These are phyloP conservation scores for Margaritifera margaritifera DNA, from an alignment of 2,888 invertebrate genomes.

Conservation along the genomic window DNA sequence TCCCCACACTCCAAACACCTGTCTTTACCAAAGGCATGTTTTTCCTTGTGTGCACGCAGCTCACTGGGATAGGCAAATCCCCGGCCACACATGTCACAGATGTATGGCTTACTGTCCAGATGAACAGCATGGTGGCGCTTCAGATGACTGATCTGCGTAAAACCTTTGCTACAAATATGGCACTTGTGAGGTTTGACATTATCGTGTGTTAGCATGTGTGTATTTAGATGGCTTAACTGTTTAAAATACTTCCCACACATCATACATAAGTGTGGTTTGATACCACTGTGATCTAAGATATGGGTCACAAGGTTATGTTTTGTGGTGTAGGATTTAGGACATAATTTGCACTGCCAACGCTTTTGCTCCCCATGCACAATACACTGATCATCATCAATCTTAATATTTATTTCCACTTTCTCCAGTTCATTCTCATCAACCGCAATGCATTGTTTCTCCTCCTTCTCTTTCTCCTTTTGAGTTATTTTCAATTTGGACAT, in stretches of 20 bases:
- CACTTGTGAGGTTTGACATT: constrained; percentile 70
- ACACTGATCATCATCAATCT: constrained; percentile 68
- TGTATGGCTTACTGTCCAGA: constrained; percentile 60
- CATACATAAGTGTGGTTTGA: constrained; percentile 70
- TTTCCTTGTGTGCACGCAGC: constrained; percentile 64
- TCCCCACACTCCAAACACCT: constrained; percentile 58
- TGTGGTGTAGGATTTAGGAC: constrained; percentile 71
- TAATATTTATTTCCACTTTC: constrained; percentile 64
- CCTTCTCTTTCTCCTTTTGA: constrained; percentile 10
- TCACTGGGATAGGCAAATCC: constrained; percentile 69
- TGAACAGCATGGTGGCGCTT: constrained; percentile 71
- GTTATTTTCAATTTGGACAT: constrained; percentile 31
- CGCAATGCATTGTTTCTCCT: constrained; percentile 17
- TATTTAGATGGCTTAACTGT: constrained; percentile 70
- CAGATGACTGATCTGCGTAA: constrained; percentile 71
- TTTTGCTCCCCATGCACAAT: constrained; percentile 64
- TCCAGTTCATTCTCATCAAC: constrained; percentile 37
- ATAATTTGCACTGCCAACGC: constrained; percentile 70
- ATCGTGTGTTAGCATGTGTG: constrained; percentile 71
- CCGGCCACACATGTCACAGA: constrained; percentile 66
- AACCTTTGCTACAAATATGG: constrained; percentile 66
- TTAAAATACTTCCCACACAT: constrained; percentile 72
- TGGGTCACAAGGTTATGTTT: constrained; percentile 72
- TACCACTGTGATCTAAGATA: constrained; percentile 69
- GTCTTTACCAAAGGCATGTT: constrained; percentile 47